Evolutionary conservation across 1,140 invertebrate species (phyloP).

Genomic region (Bicyclus anynana): DNA sequence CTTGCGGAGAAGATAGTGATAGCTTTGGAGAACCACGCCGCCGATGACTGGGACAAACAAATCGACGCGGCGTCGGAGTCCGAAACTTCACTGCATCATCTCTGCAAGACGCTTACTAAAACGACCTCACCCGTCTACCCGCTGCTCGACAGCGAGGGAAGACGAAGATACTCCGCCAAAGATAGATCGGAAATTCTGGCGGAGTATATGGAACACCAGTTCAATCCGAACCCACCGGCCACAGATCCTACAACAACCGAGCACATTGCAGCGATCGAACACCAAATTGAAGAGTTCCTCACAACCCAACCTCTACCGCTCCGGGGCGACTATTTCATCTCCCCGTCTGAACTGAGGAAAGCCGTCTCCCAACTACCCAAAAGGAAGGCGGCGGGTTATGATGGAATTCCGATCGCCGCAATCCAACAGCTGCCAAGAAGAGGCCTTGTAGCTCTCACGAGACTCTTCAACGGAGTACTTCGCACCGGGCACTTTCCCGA

Average conservation of each 20-base stretch:
- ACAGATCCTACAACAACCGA: no score
- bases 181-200: not conserved
- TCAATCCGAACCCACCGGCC: not conserved
- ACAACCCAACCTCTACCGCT: not conserved
- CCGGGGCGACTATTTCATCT: constrained; percentile 3
- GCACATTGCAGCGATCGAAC: no score
- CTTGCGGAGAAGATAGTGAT: not conserved
- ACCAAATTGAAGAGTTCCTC: not conserved
- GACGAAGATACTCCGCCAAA: not conserved
- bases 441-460: not conserved
- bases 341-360: constrained; percentile 2
- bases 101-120: not conserved
- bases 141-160: not conserved
- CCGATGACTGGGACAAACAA: not conserved
- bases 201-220: not conserved
- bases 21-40: not conserved
- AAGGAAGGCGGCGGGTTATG: not conserved
- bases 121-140: not conserved
- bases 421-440: not conserved
- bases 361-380: not conserved
- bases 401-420: not conserved
- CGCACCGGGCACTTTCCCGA: constrained; percentile 10
- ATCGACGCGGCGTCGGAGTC: not conserved
- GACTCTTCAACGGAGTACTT: not conserved
- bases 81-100: not conserved